Base-by-base conservation (phyloP, 92 coral and sea anemone genomes). In the Heteractis magnifica region DNA sequence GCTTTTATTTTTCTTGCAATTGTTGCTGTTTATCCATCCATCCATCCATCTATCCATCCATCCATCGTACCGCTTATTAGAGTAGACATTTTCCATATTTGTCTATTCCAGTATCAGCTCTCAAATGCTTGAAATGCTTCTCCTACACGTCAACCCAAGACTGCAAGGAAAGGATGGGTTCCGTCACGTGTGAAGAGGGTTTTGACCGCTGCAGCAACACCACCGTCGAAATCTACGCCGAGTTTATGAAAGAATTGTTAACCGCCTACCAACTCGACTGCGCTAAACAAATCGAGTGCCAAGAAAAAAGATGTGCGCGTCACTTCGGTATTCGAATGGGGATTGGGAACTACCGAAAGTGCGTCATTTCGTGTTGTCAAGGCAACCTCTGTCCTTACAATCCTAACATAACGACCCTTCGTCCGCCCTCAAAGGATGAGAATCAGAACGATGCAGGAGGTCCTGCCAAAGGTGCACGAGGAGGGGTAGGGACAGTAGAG, bases 101-200 rank as follows among this genome's bases (percentile, higher is more conserved):
- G 4, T 49, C 34, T 49, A 77, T 65, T 74, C 16, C 86, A 88
- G 92, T 84, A 18, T 15, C 68, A 48, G 58, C 92, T 21, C 79
- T 88, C 14, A 82, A 85, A n/a, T 93, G 97, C 87, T 86, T 72
- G 11, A 81, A 83, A 79, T 93, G 97, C 23, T 72, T 50, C 76
- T 88, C 97, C 21, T 75, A 83, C 76, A 65, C 62, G 26, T 93
- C 97, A 11, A 85, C 80, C 89, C 82, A 82, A 44, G 92, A 88
- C 7, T 93, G 97, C 51, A 81, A 41, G 18, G 74, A 14, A 0
- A 70, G 73, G n/a, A 59, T 59, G 74, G 77, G 58, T 16, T 12
- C 70, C 12, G 51, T 78, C 0, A 53, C 51, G 71, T 90, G 93
- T 64, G 79, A 16, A 19, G 77, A 53, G 10, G 77, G 62, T 6